Base-by-base conservation (phyloP, 2,113 vertebrate genomes). In the Misgurnus anguillicaudatus region DNA sequence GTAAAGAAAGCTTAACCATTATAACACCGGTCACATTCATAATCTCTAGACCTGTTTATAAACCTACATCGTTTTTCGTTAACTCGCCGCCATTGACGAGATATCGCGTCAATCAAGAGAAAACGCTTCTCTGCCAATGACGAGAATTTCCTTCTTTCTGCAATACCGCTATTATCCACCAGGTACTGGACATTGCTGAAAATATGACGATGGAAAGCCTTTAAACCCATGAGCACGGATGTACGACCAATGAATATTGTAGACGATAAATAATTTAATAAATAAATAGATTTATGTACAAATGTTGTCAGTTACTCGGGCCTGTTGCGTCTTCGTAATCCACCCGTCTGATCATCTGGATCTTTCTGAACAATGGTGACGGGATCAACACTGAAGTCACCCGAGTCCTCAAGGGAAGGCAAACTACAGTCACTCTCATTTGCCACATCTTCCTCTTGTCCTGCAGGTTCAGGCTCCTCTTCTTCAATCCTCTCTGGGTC, bases 281-380 rank as follows among this genome's bases (percentile, higher is more conserved):
- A 67, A 78, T 61, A 42, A 45, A 75, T 78, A 61, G 11, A 39
- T 63, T n/a, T 48, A 6, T 14, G 41, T 53, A 7, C 0, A 61
- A 78, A 65, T 66, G 9, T 55, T 4, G 7, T 39, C 31, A 41
- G 53, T 61, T 80, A 78, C 64, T 95, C 91, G 0, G 80, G 92
- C 87, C 87, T 92, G 84, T 89, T 92, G 70, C 95, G 94, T 79
- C 91, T 88, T 81, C 95, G 91, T 81, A 95, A 87, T 55, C 86
- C 90, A 3, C 79, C 87, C 13, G 74, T 83, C 24, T 80, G 87
- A 63, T 85, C 83, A 41, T 90, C 83, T 36, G 60, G 1, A 3
- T 4, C 6, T 75, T 80, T 84, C 68, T 70, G 78, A 38, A 58
- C 64, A 41, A 66, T 77, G 2, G 88, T 76, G 11, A 86, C 84